Evolutionary conservation across 2,797 vertebrate species (phyloP), one percentile per base, ranked within the genome.

Genomic region (Crenichthys baileyi): DNA sequence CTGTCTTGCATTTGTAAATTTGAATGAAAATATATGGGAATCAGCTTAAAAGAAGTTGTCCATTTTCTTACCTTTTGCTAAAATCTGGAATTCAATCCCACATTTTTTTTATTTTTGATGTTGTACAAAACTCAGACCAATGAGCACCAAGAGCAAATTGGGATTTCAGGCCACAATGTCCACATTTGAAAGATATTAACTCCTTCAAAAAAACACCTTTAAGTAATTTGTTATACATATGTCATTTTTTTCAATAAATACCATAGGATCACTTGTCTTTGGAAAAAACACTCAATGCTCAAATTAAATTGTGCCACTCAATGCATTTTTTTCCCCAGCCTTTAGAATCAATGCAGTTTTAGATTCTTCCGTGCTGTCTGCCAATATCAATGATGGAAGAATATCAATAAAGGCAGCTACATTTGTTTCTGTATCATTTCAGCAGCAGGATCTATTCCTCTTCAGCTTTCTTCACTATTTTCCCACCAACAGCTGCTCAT

Each of bases 351-450:
- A 95, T 94, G 88, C 88, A 93, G 92, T 93, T 16, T 92, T 91
- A 90, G 90, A 93, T 94, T 93, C 87, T 90, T 92, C 90, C 85
- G 83, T 81, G 86, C 83, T 82, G 88, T 90, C 93, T 95, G 95
- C 90, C 94, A 94, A 95, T 95, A 95, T 90, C 92, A 94, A 93
- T 95, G 92, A 95, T 90, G 88, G 88, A 92, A 72, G 87, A 91
- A 87, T 92, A 95, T 95, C 93, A 94, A 95, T 95, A 94, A 94
- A 81, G 90, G 91, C 92, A 93, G 91, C 91, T 91, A 91, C 88
- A 94, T 93, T 89, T 93, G 93, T 94, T 91, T 93, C 93, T 91
- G 92, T 92, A 94, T 93, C 91, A 91, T 94, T 75, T 94, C 85
- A 89, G 89, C 85, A 80, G 85, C 87, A 88, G 92, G 94, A 95